These are phyloP conservation scores for zebrafish (Danio rerio) DNA, from an alignment of 2,113 vertebrate species.

Conservation along the genomic window DNA sequence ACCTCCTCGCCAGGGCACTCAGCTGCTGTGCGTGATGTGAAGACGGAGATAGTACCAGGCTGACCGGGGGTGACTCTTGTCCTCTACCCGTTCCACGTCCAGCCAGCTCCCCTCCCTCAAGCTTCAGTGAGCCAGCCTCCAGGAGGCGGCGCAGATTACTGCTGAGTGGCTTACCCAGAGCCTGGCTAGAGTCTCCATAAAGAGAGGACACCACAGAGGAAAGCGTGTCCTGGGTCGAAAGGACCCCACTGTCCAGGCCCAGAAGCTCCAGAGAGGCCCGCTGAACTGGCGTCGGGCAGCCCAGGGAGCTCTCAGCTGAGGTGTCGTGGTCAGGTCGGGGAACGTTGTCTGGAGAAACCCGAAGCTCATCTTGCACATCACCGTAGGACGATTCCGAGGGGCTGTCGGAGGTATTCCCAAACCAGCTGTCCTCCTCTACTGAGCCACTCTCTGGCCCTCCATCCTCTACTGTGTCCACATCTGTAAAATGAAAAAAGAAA, in stretches of 20 bases:
- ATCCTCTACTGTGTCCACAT: slow-evolving; percentile 92
- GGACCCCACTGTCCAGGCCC: slow-evolving; percentile 82
- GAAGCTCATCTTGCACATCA: slow-evolving; percentile 92
- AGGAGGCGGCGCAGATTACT: slow-evolving; percentile 94
- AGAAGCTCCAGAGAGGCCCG: slow-evolving; percentile 87
- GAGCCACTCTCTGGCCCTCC: slow-evolving; percentile 84
- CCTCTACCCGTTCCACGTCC: slow-evolving; percentile 79
- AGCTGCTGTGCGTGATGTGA: slow-evolving; percentile 95
- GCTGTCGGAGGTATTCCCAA: slow-evolving; percentile 93
- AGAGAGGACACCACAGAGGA: slow-evolving; percentile 89
- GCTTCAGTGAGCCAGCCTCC: slow-evolving; percentile 92
- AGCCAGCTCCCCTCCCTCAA: slow-evolving; percentile 78
- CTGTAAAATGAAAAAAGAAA: slow-evolving; percentile 71
- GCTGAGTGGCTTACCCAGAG: slow-evolving; percentile 90
- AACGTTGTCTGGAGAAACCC: slow-evolving; percentile 83
- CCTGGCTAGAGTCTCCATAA: slow-evolving; percentile 86
- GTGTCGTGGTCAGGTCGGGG: slow-evolving; percentile 83
- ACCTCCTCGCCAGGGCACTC: slow-evolving; percentile 93
- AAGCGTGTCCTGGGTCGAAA: slow-evolving; percentile 86
- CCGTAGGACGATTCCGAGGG: slow-evolving; percentile 96
- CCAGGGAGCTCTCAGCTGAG: slow-evolving; percentile 90
- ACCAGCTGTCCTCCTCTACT: slow-evolving; percentile 94
- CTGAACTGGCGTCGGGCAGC: slow-evolving; percentile 89
- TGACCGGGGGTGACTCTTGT: slow-evolving; percentile 83
- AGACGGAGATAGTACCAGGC: slow-evolving; percentile 85